Base-by-base conservation (phyloP, 2,113 vertebrate genomes). In the Pimephales promelas region DNA sequence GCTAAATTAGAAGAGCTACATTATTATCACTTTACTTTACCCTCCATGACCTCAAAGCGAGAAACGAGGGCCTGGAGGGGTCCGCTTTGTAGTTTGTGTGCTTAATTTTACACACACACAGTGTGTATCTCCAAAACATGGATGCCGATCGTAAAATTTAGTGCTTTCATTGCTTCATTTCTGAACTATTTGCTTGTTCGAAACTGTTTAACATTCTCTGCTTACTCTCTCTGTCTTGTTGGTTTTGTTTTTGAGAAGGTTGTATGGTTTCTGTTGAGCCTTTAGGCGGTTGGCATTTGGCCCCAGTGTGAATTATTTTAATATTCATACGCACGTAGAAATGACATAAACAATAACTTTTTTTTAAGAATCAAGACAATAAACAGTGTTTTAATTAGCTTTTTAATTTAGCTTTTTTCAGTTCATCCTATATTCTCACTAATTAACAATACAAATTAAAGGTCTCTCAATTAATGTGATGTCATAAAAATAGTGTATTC, bases 1-100 rank as follows among this genome's bases (percentile, higher is more conserved):
- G 71, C 68, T 36, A 52, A 68, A 72, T 43, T 31, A 74, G 54
- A 82, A 31, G 52, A 70, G 26, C 31, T 78, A 59, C 59, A 64
- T 83, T 56, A 22, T 87, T 79, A 83, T 83, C 52, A 24, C 20
- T 43, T 54, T 9, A 75, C 45, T 83, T 74, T 56, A 31, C n/a
- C 16, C 61, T 16, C 1, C 22, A 22, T 79, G 78, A 26, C 78
- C 77, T 52, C 16, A 66, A 14, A 61, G 36, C 43, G 18, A 45
- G 5, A n/a, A 20, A 36, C n/a, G 36, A 31, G 26, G 28, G 26
- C 4, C 28, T n/a, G 49, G 45, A 66, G 40, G 43, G 54, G 43
- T 80, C 61, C 4, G 2, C 18, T 13, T 43, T 52, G 43, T 10
- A 34, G 79, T 68, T 9, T 34, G 45, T 54, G 43, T 54, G 79